phyloP scores from a whole-genome alignment of 2,113 vertebrate genomes.

The Laterallus jamaicensis region DNA sequence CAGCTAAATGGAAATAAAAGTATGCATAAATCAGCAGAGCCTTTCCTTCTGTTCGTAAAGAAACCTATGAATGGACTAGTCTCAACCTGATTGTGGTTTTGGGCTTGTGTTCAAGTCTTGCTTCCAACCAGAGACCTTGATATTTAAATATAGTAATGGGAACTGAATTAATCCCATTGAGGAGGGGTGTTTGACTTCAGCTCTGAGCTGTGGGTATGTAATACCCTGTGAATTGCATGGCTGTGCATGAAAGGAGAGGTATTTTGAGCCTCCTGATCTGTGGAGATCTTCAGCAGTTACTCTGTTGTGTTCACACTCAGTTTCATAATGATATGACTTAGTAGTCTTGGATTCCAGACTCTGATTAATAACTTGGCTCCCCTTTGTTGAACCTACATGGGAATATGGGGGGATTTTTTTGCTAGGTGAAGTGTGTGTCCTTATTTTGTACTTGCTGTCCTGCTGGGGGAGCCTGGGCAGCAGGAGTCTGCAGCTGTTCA shows the following conservation, averaged over 20 bases:
- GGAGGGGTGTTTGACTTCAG: background rate
- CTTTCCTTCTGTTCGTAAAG: background rate
- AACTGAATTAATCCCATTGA: background rate
- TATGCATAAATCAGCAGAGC: background rate
- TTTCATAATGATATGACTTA: background rate
- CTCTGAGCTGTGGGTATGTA: background rate
- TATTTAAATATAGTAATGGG: conserved; percentile 21
- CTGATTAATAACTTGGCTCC: background rate
- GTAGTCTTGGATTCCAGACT: background rate
- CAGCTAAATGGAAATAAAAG: background rate
- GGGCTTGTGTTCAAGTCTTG: background rate
- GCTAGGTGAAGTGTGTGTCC: background rate
- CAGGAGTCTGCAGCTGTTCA: background rate
- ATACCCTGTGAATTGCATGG: background rate
- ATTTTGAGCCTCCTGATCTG: background rate
- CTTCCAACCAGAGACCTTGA: background rate
- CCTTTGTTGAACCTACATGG: fast-evolving
- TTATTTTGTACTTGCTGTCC: background rate
- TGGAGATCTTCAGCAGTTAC: background rate
- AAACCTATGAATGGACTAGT: background rate
- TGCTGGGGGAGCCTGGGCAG: background rate
- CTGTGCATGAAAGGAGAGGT: background rate
- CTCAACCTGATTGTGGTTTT: background rate
- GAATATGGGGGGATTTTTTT: background rate
- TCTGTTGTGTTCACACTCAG: background rate